Evolutionary conservation across 2,888 invertebrate genomes (phyloP), one percentile per base, ranked within the genome.

Genomic region (Xiphydria camelus): DNA sequence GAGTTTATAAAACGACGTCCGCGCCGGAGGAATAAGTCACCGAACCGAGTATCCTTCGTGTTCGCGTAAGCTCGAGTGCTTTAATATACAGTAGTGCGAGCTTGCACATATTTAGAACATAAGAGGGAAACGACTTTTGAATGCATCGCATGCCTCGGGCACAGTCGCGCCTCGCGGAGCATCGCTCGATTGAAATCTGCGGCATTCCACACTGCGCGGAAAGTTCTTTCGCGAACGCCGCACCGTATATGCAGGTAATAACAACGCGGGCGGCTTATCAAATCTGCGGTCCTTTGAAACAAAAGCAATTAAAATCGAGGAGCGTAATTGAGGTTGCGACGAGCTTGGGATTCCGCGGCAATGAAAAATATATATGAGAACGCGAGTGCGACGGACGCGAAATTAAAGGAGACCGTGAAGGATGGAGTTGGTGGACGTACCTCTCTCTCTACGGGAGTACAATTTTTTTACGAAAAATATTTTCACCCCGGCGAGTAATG

Each of bases 161-260:
- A 6, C n/a, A n/a, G n/a, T n/a, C n/a, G n/a, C n/a, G n/a, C 14
- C 29, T 29, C 14, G 12, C 29, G 12, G 2, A 14, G 6, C 29
- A 33, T 43, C 33, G 36, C 40, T 45, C 45, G 49, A 45, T 53
- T 53, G 44, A 53, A 56, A 60, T 60, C 49, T n/a, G n/a, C n/a
- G 49, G 53, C 31, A 48, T 52, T 49, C 44, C 34, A 42, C 47
- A 49, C 44, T n/a, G n/a, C n/a, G n/a, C n/a, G n/a, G n/a, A n/a
- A 2, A 29, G 29, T 29, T 4, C 29, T 12, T 7, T 29, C 6
- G 2, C 6, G 29, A 29, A 29, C 29, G 29, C 7, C 9, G 4
- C 29, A n/a, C n/a, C n/a, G n/a, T n/a, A n/a, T n/a, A 21, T 12
- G 25, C 49, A 23, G 15, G 4, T 33, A 39, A 38, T 36, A 49